Conservation (phyloP, 2,888 invertebrate genomes). For the Melanophora roralis region DNA sequence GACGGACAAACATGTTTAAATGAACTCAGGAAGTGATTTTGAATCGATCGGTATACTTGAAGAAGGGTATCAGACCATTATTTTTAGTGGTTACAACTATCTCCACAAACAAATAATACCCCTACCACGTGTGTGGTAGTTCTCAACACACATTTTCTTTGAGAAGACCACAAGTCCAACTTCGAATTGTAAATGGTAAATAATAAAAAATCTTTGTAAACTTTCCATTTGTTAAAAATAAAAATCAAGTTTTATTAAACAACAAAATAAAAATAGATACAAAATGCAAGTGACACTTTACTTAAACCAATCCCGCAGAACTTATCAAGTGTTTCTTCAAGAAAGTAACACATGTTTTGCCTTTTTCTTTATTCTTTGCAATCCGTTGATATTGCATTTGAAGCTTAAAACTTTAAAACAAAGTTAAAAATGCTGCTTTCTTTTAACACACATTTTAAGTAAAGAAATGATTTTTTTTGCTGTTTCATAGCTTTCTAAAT, state of each 20-base stretch:
- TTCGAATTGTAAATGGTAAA: neutral
- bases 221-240: neutral
- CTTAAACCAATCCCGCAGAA: neutral
- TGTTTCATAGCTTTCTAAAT: no score
- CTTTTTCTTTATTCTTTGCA: neutral
- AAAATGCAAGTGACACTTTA: neutral
- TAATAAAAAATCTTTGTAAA: no score
- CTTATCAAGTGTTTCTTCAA: neutral
- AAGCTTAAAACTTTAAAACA: conserved; percentile 30
- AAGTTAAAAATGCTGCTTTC: conserved; percentile 18
- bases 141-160: neutral
- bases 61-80: no score
- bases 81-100: no score
- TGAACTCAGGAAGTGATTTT: no score
- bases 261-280: neutral
- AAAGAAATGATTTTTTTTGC: conserved; percentile 45
- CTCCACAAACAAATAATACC: no score
- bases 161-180: no score
- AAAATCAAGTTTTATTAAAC: no score
- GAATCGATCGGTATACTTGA: no score
- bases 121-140: no score
- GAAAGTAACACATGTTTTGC: neutral
- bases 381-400: neutral
- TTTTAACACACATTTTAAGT: conserved; percentile 29
- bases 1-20: no score